These are phyloP conservation scores for Drosophila kanekoi DNA, from an alignment of 2,888 invertebrate genomes.

Conservation along the genomic window DNA sequence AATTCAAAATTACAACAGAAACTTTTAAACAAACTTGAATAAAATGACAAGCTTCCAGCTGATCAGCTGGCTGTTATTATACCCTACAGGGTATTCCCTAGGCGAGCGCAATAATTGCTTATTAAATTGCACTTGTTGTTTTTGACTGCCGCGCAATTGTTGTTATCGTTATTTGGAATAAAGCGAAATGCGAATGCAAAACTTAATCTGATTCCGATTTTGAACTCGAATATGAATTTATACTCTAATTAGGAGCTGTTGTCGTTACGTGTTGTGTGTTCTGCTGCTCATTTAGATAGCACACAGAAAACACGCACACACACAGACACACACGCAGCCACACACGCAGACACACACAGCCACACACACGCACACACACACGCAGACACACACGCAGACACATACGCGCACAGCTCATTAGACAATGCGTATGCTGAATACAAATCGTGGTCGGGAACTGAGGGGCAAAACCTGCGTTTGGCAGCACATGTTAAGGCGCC, in stretches of 20 bases:
- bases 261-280: background rate
- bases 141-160: slow-evolving; percentile 13
- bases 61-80: too few species aligned
- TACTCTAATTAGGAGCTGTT: slow-evolving; percentile 3
- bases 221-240: slow-evolving; percentile 6
- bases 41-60: too few species aligned
- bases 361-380: background rate
- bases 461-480: background rate
- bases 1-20: too few species aligned
- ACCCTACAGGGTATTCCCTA: background rate
- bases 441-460: background rate
- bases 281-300: background rate
- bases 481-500: slow-evolving; percentile 27
- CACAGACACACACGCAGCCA: background rate
- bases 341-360: background rate
- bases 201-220: slow-evolving; percentile 10
- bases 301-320: background rate
- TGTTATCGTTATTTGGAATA: slow-evolving; percentile 8
- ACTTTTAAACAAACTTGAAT: too few species aligned
- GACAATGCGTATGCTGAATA: slow-evolving; percentile 18
- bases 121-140: background rate
- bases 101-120: background rate
- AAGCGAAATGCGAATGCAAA: background rate
- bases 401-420: slow-evolving; percentile 26
- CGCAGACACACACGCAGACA: background rate